Conservation (phyloP, 2,113 vertebrate species). For the Hipposideros armiger region DNA sequence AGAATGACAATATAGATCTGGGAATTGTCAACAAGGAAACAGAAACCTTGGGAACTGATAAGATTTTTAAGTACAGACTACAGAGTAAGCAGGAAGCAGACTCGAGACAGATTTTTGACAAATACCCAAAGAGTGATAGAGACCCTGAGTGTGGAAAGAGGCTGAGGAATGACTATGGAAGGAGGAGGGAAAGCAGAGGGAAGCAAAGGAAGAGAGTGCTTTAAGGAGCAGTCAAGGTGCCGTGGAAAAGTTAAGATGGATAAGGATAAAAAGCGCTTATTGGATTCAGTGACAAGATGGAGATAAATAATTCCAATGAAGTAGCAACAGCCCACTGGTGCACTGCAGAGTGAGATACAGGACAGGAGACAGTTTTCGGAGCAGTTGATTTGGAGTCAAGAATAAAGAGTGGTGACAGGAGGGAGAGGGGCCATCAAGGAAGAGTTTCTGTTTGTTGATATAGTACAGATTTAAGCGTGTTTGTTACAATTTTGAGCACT, state of each 20-base stretch:
- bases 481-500: neutral
- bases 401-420: neutral
- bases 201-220: neutral
- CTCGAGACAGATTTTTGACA: neutral
- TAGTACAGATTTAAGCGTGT: neutral
- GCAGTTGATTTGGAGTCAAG: neutral
- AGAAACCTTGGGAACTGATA: neutral
- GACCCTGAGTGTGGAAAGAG: neutral
- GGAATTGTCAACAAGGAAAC: neutral
- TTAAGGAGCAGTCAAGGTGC: neutral
- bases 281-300: neutral
- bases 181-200: neutral
- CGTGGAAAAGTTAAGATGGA: neutral
- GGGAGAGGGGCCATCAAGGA: neutral
- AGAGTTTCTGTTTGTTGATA: constrained; percentile 17
- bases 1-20: neutral
- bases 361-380: neutral
- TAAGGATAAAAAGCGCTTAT: neutral
- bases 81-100: neutral
- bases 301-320: neutral
- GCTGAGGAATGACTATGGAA: neutral
- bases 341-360: neutral
- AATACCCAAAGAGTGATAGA: neutral
- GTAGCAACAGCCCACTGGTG: neutral
- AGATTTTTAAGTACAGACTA: neutral